Conservation (phyloP, 2,888 invertebrate species). For the Drosophila ezoana region DNA sequence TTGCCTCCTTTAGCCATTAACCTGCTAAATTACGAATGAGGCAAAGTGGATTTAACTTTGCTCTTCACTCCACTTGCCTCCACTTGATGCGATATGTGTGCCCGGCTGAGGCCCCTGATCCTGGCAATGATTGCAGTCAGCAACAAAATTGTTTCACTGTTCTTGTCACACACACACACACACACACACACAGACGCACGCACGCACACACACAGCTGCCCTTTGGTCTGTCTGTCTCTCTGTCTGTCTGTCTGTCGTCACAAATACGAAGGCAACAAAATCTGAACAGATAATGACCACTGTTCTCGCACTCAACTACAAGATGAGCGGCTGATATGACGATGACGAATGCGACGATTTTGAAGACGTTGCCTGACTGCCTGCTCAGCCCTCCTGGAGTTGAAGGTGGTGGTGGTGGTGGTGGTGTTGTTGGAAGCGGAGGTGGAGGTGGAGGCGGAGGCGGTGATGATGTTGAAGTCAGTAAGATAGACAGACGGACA, state of each 20-base stretch:
- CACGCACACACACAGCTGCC: slow-evolving; percentile 22
- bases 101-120: slow-evolving; percentile 54
- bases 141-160: slow-evolving; percentile 72
- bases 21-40: slow-evolving; percentile 77
- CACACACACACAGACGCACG: slow-evolving; percentile 10
- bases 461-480: slow-evolving; percentile 49
- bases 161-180: slow-evolving; percentile 27
- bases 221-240: slow-evolving; percentile 25
- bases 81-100: slow-evolving; percentile 40
- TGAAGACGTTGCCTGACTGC: slow-evolving; percentile 62
- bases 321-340: slow-evolving; percentile 78
- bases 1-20: slow-evolving; percentile 70
- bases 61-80: slow-evolving; percentile 37
- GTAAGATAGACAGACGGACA: slow-evolving; percentile 32
- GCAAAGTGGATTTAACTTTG: slow-evolving; percentile 71
- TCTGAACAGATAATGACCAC: slow-evolving; percentile 78
- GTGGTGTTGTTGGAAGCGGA: slow-evolving; percentile 9
- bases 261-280: slow-evolving; percentile 66
- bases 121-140: slow-evolving; percentile 74
- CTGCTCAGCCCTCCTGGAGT: slow-evolving; percentile 6
- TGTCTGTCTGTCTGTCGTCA: slow-evolving; percentile 42
- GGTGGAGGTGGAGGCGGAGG: slow-evolving; percentile 42
- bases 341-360: slow-evolving; percentile 77
- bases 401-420: neutral
- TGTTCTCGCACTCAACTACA: slow-evolving; percentile 77